Percentiles rank a stretch among this genome's conserved stretches.
phyloP scores from a whole-genome alignment of 2,797 vertebrate genomes.

The Xenops minutus region DNA sequence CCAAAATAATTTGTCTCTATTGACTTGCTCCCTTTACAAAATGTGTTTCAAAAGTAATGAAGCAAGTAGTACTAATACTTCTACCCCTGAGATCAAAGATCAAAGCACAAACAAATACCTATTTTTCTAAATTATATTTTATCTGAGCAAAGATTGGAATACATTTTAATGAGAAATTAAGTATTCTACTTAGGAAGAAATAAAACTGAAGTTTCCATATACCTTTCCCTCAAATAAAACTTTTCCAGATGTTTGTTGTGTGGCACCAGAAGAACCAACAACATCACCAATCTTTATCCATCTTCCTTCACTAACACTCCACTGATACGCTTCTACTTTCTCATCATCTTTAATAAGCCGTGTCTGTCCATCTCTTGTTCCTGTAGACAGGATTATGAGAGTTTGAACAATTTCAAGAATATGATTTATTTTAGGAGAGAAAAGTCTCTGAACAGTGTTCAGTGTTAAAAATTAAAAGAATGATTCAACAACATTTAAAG shows the following conservation, averaged over 20 bases:
- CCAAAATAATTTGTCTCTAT: not conserved
- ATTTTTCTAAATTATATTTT: not conserved
- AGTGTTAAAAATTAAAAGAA: not conserved
- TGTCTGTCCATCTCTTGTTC: conserved; percentile 94
- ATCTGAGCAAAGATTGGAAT: not conserved
- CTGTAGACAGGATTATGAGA: conserved; percentile 69
- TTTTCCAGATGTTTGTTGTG: conserved; percentile 89
- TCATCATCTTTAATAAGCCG: conserved; percentile 88
- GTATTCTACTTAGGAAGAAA: not conserved
- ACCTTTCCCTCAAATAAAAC: conserved; percentile 97
- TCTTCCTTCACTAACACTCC: conserved; percentile 86
- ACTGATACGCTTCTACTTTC: conserved; percentile 96
- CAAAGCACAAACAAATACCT: not conserved
- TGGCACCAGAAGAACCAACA: conserved; percentile 89
- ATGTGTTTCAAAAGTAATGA: not conserved
- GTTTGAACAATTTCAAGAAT: not conserved
- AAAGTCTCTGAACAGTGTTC: not conserved
- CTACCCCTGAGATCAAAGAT: not conserved
- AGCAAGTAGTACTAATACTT: not conserved
- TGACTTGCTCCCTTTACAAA: not conserved
- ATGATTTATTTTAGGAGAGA: not conserved
- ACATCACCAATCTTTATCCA: conserved; percentile 99
- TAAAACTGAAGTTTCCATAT: conserved; percentile 53
- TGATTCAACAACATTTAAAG: not conserved
- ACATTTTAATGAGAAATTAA: not conserved